A percentile compares a stretch with the other conserved stretches of the same genome.
Evolutionary conservation across 1,140 invertebrate species (phyloP).

Genomic region (Drosophila baimaii): DNA sequence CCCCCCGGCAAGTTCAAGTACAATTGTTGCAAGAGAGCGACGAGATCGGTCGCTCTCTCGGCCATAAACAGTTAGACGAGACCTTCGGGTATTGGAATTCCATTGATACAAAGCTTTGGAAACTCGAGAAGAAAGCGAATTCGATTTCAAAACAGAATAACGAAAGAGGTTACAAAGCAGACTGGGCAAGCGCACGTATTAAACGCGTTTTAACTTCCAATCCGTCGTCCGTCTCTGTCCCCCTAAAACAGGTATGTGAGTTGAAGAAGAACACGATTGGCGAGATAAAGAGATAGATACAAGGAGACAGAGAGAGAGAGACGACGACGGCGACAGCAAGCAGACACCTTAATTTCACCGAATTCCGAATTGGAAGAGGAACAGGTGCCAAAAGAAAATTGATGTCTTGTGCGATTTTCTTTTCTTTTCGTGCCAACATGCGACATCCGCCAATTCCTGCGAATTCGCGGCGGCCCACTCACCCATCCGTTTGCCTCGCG

Average conservation of each 20-base stretch:
- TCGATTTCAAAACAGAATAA: constrained; percentile 80
- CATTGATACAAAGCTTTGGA: constrained; percentile 49
- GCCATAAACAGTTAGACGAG: constrained; percentile 30
- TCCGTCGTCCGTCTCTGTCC: constrained; percentile 10
- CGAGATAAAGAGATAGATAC: constrained; percentile 29
- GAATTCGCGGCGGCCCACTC: constrained; percentile 43
- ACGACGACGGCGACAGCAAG: background rate
- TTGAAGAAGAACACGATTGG: constrained; percentile 56
- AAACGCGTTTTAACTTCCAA: constrained; percentile 75
- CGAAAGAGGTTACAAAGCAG: constrained; percentile 81
- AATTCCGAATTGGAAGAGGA: constrained; percentile 46
- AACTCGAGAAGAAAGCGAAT: constrained; percentile 76
- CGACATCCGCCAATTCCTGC: constrained; percentile 43
- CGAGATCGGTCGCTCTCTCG: constrained; percentile 6
- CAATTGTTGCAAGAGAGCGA: constrained; percentile 39
- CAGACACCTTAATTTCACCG: constrained; percentile 62
- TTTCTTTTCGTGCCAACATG: constrained; percentile 42
- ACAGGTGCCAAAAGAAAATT: constrained; percentile 41
- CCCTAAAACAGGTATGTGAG: constrained; percentile 66
- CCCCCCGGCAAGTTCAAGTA: constrained; percentile 59
- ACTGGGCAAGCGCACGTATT: constrained; percentile 73
- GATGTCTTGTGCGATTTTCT: constrained; percentile 54
- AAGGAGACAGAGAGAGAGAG: constrained; percentile 16
- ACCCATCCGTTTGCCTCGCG: background rate
- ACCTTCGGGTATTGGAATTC: constrained; percentile 56